Base-by-base conservation (phyloP, 2,113 vertebrate genomes). In the Sylvilagus bachmani region DNA sequence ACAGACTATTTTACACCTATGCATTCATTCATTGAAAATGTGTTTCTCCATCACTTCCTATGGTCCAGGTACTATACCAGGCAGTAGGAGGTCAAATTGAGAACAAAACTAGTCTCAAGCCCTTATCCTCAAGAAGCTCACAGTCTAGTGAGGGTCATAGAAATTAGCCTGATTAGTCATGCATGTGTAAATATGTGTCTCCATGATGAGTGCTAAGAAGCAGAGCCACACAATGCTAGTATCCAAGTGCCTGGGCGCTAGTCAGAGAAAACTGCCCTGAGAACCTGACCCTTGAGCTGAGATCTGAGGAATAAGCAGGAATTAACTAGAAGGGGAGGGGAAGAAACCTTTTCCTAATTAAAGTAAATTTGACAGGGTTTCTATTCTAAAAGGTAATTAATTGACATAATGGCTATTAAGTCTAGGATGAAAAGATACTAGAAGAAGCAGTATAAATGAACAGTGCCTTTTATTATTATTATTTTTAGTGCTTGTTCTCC, bases 391-490 rank as follows among this genome's bases (percentile, higher is more conserved):
- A 79, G 24, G 8, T 51, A 71, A 73, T 49, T 83, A 7, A 27
- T 38, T 75, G 17, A 44, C 27, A 79, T 91, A 61, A 44, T n/a
- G 33, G 11, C 24, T 62, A 27, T 61, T 89, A 75, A 82, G 58
- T 83, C 17, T 27, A 70, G 33, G 33, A 70, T 90, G 71, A 88
- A 92, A 87, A 92, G 11, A 8, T 38, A 74, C 7, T 38, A 78
- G 70, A 85, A 69, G 38, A 49, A 61, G 16, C 9, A 25, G 6
- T 95, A 14, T 69, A 12, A 87, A 77, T 13, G 1, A 21, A 16
- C 31, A 49, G 25, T 44, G 29, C 29, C 14, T 55, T 73, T 75
- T 58, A 58, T 58, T 58, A 19, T 5, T 58, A 58, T 58, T 22
- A 44, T 82, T 33, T 44, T 10, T 22, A n/a, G 58, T 71, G 2